These are phyloP conservation scores for Vireo altiloquus DNA, from an alignment of 2,113 vertebrate species.

Conservation along the genomic window DNA sequence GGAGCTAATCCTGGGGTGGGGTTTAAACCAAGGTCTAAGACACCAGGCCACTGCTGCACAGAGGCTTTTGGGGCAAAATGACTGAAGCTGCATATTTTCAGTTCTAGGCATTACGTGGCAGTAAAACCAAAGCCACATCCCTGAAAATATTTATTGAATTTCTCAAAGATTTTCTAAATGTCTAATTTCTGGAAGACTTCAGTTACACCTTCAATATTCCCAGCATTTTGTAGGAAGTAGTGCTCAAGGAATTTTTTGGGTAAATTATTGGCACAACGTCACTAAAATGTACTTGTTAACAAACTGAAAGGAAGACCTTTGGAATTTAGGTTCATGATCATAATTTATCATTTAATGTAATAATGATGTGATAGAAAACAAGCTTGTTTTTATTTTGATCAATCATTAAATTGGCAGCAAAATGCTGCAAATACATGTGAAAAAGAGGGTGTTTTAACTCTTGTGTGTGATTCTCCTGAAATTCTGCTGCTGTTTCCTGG, in stretches of 20 bases:
- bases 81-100: not conserved
- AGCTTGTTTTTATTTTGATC: not conserved
- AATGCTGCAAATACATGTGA: not conserved
- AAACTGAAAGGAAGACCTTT: not conserved
- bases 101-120: not conserved
- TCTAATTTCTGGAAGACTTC: not conserved
- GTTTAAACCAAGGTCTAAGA: not conserved
- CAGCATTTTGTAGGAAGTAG: not conserved
- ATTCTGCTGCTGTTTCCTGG: not conserved
- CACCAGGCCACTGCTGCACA: not conserved
- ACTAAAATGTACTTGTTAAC: not conserved
- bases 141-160: not conserved
- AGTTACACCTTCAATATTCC: not conserved
- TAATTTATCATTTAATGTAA: too few species aligned
- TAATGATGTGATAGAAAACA: not conserved
- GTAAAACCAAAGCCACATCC: not conserved
- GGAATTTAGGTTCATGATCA: fast-evolving
- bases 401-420: not conserved
- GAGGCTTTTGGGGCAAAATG: not conserved
- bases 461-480: not conserved
- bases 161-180: not conserved
- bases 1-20: not conserved
- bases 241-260: not conserved
- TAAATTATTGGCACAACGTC: not conserved
- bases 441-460: not conserved